Base-by-base conservation (phyloP, 2,797 vertebrate species). In the Alectoris magna region DNA sequence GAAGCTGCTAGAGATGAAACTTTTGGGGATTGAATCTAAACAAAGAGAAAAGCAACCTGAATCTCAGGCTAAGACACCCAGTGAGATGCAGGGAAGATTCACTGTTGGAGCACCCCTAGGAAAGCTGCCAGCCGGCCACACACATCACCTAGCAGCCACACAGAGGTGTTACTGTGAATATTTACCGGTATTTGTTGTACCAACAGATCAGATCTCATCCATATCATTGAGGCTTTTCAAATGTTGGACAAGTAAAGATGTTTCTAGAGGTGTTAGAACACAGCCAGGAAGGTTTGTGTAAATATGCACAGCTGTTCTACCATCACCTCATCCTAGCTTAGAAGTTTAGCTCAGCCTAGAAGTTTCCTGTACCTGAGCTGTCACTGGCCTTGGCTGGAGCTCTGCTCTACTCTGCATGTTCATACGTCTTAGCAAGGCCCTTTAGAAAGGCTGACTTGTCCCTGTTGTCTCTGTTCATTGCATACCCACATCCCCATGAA, bases 381-480 rank as follows among this genome's bases (percentile, higher is more conserved):
- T 27, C 49, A 17, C 53, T 1, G 14, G 14, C 44, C 64, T 27
- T 51, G 72, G 15, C 19, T 43, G 36, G 36, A 79, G 68, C 51
- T 90, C 19, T 55, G 19, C 27, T 67, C 29, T 23, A 3, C 38
- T 44, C 49, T 53, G 22, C 12, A 2, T 0, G 6, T 39, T 71
- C 77, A 48, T 23, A 75, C 4, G 5, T 2, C 43, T 24, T 1
- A 21, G 10, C 26, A 38, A 64, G 66, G 36, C 6, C 34, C 31
- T 38, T 14, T 9, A 12, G 27, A 84, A 76, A 79, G 51, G 56
- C 26, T 80, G 49, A n/a, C 11, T 9, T 69, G 51, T 73, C 67
- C 41, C 46, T 31, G 39, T 24, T 11, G 0, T 62, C 0, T 0
- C 0, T 62, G n/a, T 51, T 70, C 60, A 1, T 48, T 14, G 17